A percentile compares a stretch with the other conserved stretches of the same genome.
Conservation (phyloP, 1,140 invertebrate species). For the Trichonephila clavata region DNA sequence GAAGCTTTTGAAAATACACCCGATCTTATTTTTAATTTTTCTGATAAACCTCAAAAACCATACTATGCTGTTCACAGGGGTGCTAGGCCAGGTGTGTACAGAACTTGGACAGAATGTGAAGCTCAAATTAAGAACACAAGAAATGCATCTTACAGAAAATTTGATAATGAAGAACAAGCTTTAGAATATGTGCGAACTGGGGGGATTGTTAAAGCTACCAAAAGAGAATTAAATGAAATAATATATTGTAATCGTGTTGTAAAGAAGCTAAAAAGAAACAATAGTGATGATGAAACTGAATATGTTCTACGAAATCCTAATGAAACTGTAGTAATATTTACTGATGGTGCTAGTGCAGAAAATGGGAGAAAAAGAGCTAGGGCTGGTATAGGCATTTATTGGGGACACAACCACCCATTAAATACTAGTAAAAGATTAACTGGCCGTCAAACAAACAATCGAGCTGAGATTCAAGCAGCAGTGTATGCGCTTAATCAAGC, state of each 20-base stretch:
- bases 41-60: background rate
- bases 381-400: slow-evolving; percentile 98
- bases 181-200: slow-evolving; percentile 65
- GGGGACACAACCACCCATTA: slow-evolving; percentile 88
- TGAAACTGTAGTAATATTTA: slow-evolving; percentile 89
- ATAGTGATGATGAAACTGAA: slow-evolving; percentile 70
- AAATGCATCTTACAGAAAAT: slow-evolving; percentile 60
- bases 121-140: slow-evolving; percentile 41
- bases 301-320: slow-evolving; percentile 82
- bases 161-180: slow-evolving; percentile 63
- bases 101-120: slow-evolving; percentile 78
- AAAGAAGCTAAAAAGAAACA: slow-evolving; percentile 52
- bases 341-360: slow-evolving; percentile 92
- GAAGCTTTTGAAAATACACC: slow-evolving; percentile 7
- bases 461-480: slow-evolving; percentile 80
- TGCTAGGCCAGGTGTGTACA: slow-evolving; percentile 81
- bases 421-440: slow-evolving; percentile 78
- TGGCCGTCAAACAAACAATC: slow-evolving; percentile 68
- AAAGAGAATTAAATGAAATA: slow-evolving; percentile 42
- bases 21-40: background rate
- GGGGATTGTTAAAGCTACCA: slow-evolving; percentile 66
- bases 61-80: slow-evolving; percentile 83
- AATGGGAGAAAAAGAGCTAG: slow-evolving; percentile 88
- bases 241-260: slow-evolving; percentile 36
- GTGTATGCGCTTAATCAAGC: slow-evolving; percentile 82